phyloP scores from a whole-genome alignment of 2,888 invertebrate species.

The Pocota personata region DNA sequence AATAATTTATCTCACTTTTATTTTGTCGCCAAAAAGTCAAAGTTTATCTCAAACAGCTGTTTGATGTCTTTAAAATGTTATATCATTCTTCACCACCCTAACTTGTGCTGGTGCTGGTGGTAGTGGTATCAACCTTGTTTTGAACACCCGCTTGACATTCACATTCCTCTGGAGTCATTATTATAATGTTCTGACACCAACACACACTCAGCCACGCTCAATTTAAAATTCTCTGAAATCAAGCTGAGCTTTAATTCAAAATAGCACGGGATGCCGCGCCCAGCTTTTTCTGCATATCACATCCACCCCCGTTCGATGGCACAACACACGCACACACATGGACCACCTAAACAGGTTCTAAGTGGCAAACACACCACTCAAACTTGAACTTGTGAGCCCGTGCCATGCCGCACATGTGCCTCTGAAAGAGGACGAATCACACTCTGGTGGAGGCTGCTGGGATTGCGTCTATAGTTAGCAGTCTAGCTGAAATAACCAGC shows the following conservation, averaged over 20 bases:
- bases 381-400: slow-evolving; percentile 64
- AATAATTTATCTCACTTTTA: background rate
- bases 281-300: slow-evolving; percentile 53
- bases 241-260: slow-evolving; percentile 54
- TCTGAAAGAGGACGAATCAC: slow-evolving; percentile 55
- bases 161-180: slow-evolving; percentile 37
- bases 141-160: slow-evolving; percentile 43
- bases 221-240: slow-evolving; percentile 37
- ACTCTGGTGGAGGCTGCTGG: slow-evolving; percentile 14
- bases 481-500: slow-evolving; percentile 56
- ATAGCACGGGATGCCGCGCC: slow-evolving; percentile 45
- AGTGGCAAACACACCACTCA: slow-evolving; percentile 60
- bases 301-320: slow-evolving; percentile 13
- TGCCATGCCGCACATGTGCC: slow-evolving; percentile 5
- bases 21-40: background rate
- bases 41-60: slow-evolving; percentile 30
- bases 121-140: slow-evolving; percentile 22
- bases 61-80: slow-evolving; percentile 20
- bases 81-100: slow-evolving; percentile 22
- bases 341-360: slow-evolving; percentile 62
- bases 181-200: slow-evolving; percentile 15
- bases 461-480: slow-evolving; percentile 21
- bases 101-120: background rate
- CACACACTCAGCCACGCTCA: background rate
- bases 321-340: background rate